These are phyloP conservation scores for Pelecanoides urinatrix DNA, from an alignment of 2,113 vertebrate species.

Conservation along the genomic window DNA sequence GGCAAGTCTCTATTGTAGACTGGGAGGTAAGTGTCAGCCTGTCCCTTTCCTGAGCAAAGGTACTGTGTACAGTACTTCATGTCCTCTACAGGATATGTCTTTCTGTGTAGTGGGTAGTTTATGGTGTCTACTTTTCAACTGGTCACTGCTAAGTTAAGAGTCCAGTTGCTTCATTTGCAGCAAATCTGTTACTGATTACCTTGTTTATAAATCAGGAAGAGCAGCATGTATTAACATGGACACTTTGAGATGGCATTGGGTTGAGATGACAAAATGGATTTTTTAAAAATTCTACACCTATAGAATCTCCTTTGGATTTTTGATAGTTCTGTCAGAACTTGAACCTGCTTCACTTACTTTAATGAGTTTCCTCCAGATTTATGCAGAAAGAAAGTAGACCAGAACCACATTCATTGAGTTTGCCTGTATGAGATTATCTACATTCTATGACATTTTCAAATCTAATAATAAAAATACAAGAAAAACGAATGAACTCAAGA, in stretches of 20 bases:
- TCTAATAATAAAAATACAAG: neutral
- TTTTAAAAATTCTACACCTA: neutral
- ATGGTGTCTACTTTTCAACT: neutral
- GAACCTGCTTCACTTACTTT: neutral
- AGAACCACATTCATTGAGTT: neutral
- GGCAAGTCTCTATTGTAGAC: slow-evolving; percentile 93
- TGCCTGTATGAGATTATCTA: neutral
- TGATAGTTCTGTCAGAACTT: neutral
- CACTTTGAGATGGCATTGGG: neutral
- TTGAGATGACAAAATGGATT: neutral
- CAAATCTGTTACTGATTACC: slow-evolving; percentile 3
- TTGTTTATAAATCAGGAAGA: neutral
- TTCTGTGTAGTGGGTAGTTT: neutral
- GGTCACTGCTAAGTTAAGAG: neutral
- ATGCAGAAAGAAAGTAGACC: neutral
- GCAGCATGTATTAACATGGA: neutral
- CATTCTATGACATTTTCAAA: neutral
- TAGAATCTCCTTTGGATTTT: neutral
- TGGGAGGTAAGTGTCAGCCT: slow-evolving; percentile 87
- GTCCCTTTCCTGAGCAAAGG: neutral
- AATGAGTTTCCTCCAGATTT: neutral
- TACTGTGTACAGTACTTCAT: neutral
- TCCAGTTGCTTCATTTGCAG: neutral
- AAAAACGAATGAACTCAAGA: neutral
- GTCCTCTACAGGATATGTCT: neutral